Percentiles rank a stretch among this genome's conserved stretches.
These are phyloP conservation scores for Calameuta filiformis DNA, from an alignment of 2,888 invertebrate species.

Conservation along the genomic window DNA sequence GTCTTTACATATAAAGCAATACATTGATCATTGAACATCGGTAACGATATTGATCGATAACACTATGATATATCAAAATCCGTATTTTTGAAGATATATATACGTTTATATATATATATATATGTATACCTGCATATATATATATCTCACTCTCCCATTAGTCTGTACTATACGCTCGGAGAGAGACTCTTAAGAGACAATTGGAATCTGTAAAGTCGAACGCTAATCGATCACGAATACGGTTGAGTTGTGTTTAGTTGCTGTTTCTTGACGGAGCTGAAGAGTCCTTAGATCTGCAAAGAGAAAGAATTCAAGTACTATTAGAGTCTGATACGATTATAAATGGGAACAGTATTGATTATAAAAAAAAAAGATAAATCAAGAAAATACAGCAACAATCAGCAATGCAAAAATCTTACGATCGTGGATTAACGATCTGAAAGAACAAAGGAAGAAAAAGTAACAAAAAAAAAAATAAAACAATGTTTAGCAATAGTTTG, in stretches of 20 bases:
- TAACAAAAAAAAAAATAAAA: slow-evolving; percentile 23
- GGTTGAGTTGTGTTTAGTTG: not conserved
- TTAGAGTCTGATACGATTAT: not conserved
- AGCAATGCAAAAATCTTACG: not conserved
- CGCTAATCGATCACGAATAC: not conserved
- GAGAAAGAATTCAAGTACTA: not conserved
- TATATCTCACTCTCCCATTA: not conserved
- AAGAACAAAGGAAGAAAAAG: not conserved
- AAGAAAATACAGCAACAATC: slow-evolving; percentile 4
- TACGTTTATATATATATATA: not conserved
- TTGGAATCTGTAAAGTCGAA: not conserved
- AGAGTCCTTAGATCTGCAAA: not conserved
- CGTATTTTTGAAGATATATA: not conserved
- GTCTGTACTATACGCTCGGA: not conserved
- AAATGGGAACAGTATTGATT: not conserved
- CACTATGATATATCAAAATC: not conserved
- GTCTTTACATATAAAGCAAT: slow-evolving; percentile 61
- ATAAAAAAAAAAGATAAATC: slow-evolving; percentile 7
- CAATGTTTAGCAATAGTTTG: slow-evolving; percentile 47
- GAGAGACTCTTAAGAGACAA: not conserved
- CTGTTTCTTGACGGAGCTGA: not conserved
- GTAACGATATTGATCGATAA: not conserved
- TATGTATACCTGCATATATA: too few species aligned
- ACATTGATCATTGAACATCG: slow-evolving; percentile 8
- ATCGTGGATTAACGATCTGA: not conserved